Evolutionary conservation across 2,888 invertebrate genomes (phyloP).

Genomic region (Epistrophe grossulariae): DNA sequence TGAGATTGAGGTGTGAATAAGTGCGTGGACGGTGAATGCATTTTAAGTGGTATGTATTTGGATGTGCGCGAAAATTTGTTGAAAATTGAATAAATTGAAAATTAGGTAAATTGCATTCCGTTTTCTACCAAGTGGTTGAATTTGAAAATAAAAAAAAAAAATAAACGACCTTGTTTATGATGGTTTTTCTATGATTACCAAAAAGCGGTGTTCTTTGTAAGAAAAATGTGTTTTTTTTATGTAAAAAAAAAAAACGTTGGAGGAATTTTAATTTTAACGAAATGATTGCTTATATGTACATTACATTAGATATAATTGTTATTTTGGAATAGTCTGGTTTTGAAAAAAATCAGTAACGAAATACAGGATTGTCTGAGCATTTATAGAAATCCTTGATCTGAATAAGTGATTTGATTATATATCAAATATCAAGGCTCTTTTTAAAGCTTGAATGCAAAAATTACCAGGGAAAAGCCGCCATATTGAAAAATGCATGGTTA

Average conservation of each 20-base stretch:
- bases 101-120: slow-evolving; percentile 32
- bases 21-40: slow-evolving; percentile 46
- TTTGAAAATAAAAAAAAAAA: neutral
- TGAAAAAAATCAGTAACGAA: no score
- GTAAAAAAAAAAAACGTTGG: neutral
- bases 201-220: slow-evolving; percentile 21
- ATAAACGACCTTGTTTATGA: slow-evolving; percentile 4
- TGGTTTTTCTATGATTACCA: neutral
- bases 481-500: no score
- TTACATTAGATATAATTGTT: no score
- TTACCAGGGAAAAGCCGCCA: no score
- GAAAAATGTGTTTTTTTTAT: neutral
- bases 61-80: slow-evolving; percentile 9
- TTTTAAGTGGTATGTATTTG: slow-evolving; percentile 7
- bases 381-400: no score
- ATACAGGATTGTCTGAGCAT: no score
- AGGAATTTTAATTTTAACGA: neutral
- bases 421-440: no score
- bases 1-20: slow-evolving; percentile 64
- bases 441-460: no score
- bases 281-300: no score
- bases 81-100: slow-evolving; percentile 10
- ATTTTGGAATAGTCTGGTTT: no score
- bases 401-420: no score
- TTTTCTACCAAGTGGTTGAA: neutral